Conservation (phyloP, 2,888 invertebrate genomes). For the Siphlonurus alternatus region DNA sequence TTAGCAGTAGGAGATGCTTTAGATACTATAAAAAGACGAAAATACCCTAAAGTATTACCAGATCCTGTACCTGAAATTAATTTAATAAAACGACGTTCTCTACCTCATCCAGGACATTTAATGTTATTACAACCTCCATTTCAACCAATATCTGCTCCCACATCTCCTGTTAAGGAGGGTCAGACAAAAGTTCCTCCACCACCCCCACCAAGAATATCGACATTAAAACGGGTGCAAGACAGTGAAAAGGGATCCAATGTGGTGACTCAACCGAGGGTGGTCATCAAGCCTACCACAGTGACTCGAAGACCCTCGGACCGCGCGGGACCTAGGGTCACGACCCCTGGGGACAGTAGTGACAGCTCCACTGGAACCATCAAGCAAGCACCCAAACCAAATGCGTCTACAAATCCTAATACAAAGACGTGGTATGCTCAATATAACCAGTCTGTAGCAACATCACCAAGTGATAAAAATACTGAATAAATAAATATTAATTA, state of each 20-base stretch:
- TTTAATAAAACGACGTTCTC: conserved; percentile 15
- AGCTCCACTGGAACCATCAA: conserved; percentile 10
- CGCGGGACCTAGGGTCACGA: conserved; percentile 20
- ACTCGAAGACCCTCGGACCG: conserved; percentile 20
- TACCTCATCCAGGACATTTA: conserved; percentile 4
- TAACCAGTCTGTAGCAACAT: conserved; percentile 10
- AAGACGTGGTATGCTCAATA: conserved; percentile 11
- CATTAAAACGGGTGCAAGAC: conserved; percentile 25
- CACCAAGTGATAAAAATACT: conserved; percentile 8
- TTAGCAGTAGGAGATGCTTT: conserved; percentile 28
- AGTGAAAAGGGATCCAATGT: not conserved
- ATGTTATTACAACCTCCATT: conserved; percentile 12
- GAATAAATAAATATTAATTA: not conserved
- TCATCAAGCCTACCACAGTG: conserved; percentile 36
- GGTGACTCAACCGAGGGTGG: conserved; percentile 32
- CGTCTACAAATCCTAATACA: not conserved
- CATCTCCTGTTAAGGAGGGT: not conserved
- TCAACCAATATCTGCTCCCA: conserved; percentile 3
- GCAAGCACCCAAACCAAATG: conserved; percentile 3
- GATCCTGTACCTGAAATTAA: conserved; percentile 32
- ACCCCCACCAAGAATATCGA: conserved; percentile 57
- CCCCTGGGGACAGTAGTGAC: not conserved
- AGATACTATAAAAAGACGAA: conserved; percentile 52
- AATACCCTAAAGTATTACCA: conserved; percentile 74
- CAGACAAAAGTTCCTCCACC: conserved; percentile 34